Evolutionary conservation across 1,140 invertebrate genomes (phyloP).

Genomic region (Diachasma alloeum): DNA sequence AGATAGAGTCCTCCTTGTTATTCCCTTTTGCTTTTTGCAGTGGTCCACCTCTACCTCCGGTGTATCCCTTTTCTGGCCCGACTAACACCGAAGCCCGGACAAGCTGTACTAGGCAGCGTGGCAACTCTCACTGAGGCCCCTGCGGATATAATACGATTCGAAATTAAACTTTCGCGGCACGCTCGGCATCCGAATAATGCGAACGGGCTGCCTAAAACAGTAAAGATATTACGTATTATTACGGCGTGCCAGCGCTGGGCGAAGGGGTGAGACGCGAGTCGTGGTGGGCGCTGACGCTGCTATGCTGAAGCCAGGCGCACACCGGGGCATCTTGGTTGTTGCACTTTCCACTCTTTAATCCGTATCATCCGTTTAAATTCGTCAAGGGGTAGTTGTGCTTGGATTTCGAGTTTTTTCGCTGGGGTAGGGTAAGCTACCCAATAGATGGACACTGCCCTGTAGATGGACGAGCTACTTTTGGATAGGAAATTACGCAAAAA

Average conservation of each 20-base stretch:
- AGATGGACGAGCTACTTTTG: too few relatives aligned
- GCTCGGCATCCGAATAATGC: constrained; percentile 59
- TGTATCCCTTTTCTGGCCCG: neutral
- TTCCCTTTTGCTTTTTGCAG: neutral
- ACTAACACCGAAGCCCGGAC: neutral
- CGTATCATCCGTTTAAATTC: neutral
- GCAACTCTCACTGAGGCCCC: constrained; percentile 24
- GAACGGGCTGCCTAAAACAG: constrained; percentile 59
- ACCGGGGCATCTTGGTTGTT: constrained; percentile 20
- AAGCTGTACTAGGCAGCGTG: too few relatives aligned
- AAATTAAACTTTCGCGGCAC: constrained; percentile 61
- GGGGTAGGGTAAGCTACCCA: too few relatives aligned
- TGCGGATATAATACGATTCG: constrained; percentile 57
- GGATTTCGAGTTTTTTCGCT: neutral
- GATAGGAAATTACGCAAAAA: too few relatives aligned
- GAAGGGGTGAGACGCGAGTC: constrained; percentile 3
- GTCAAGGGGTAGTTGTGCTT: neutral
- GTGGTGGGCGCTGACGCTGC: constrained; percentile 19
- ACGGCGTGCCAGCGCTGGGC: constrained; percentile 46
- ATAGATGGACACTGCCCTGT: too few relatives aligned
- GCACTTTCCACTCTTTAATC: neutral
- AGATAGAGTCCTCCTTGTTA: neutral
- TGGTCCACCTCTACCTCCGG: neutral
- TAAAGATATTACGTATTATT: constrained; percentile 63
- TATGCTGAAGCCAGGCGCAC: constrained; percentile 20